Percentiles rank a stretch among this genome's conserved stretches.
phyloP scores from a whole-genome alignment of 2,888 invertebrate genomes.

The Mythimna impura region DNA sequence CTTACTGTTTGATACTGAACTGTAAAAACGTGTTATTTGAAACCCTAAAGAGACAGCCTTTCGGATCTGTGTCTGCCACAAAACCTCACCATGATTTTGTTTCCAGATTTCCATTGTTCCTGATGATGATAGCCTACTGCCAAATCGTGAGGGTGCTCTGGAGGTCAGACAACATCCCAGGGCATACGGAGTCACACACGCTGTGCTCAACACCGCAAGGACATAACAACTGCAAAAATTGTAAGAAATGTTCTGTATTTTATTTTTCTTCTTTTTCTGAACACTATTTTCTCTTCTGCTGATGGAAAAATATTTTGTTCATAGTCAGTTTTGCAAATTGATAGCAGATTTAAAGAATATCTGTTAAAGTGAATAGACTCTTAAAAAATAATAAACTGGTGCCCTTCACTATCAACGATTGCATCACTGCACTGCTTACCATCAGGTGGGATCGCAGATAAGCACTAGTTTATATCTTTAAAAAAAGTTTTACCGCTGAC shows the following conservation, averaged over 20 bases:
- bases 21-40: too few species aligned
- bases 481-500: too few species aligned
- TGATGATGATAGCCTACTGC: constrained; percentile 96
- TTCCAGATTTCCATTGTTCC: constrained; percentile 92
- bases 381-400: too few species aligned
- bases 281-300: background rate
- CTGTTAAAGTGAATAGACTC: too few species aligned
- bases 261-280: background rate
- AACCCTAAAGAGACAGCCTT: too few species aligned
- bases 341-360: too few species aligned
- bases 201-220: constrained; percentile 80
- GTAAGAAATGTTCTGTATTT: constrained; percentile 16
- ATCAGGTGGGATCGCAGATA: too few species aligned
- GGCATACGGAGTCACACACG: constrained; percentile 91
- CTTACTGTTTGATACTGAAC: too few species aligned
- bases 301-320: background rate
- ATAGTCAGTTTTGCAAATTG: background rate
- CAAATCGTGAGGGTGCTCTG: constrained; percentile 96
- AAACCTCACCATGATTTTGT: constrained; percentile 35
- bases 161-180: constrained; percentile 94
- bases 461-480: too few species aligned
- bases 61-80: background rate
- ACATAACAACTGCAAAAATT: constrained; percentile 83
- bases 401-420: too few species aligned
- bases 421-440: too few species aligned